Base-by-base conservation (phyloP, 2,797 vertebrate genomes). In the Novumbra hubbsi region DNA sequence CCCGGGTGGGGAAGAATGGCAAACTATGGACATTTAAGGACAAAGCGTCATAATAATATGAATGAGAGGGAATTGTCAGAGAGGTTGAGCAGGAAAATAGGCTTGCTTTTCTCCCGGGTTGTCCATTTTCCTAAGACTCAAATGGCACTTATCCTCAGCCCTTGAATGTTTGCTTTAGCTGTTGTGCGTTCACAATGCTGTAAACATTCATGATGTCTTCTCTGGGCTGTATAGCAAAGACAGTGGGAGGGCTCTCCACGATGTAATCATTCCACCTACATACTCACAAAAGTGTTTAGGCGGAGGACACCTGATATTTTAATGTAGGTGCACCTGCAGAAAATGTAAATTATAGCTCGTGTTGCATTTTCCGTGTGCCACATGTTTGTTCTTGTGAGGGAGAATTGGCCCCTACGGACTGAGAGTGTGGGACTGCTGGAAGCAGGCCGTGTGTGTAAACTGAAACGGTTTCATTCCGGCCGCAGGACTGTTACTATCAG, bases 151-250 rank as follows among this genome's bases (percentile, higher is more conserved):
- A 28, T 64, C 14, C 55, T 57, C 55, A 3, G 55, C 5, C n/a
- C 21, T 57, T 12, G 3, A 21, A 57, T 57, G 21, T 32, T 4
- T 16, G 62, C 14, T 28, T 19, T 64, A 64, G 16, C 15, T 30
- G 28, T 8, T 5, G 28, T 15, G 7, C 15, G 28, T 64, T n/a
- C n/a, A 32, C 17, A 64, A 63, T 16, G 24, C 62, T 28, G 60
- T 89, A 85, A 75, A 81, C 81, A 85, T 88, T 87, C 30, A 27
- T 6, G 27, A 32, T 63, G 27, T 28, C 62, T 32, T 17, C 27
- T 63, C 62, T 30, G 17, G 15, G 15, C 27, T 63, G 24, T 63
- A 5, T 28, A 30, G 27, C 28, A 15, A 16, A 16, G 27, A 27
- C 15, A n/a, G 0, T 4, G 41, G 41, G 1, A 14, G 14, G 41